Percentiles rank a stretch among this genome's conserved stretches.
Evolutionary conservation across 2,888 invertebrate genomes (phyloP).

Genomic region (Papilio elwesi): DNA sequence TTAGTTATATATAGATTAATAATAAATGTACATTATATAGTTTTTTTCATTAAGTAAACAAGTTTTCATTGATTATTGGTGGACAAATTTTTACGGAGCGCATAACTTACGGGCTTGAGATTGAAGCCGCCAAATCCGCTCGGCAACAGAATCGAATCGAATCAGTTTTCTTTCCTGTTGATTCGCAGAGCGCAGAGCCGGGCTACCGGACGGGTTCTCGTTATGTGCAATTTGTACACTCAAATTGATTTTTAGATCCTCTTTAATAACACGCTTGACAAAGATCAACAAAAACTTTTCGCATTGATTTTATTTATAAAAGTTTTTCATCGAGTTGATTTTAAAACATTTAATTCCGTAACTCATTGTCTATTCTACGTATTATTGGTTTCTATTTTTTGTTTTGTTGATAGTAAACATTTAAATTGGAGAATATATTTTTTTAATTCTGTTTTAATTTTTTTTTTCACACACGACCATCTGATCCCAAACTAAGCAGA

Average conservation of each 20-base stretch:
- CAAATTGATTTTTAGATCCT: constrained; percentile 43
- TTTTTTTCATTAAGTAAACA: no score
- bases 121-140: constrained; percentile 21
- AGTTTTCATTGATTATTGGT: no score
- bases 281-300: constrained; percentile 41
- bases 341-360: constrained; percentile 10
- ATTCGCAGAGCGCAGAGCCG: background rate
- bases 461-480: no score
- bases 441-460: no score
- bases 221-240: constrained; percentile 42
- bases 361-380: background rate
- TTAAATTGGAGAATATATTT: no score
- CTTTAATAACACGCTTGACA: constrained; percentile 42
- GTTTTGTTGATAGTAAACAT: background rate
- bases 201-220: constrained; percentile 35
- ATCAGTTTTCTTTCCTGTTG: constrained; percentile 20
- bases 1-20: no score
- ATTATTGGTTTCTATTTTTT: background rate
- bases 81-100: background rate
- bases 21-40: no score
- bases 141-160: constrained; percentile 21
- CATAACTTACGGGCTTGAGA: background rate
- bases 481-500: no score
- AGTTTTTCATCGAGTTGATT: background rate
- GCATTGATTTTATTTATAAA: constrained; percentile 20